These are phyloP conservation scores for Pteruthius melanotis DNA, from an alignment of 2,113 vertebrate genomes.

Conservation along the genomic window DNA sequence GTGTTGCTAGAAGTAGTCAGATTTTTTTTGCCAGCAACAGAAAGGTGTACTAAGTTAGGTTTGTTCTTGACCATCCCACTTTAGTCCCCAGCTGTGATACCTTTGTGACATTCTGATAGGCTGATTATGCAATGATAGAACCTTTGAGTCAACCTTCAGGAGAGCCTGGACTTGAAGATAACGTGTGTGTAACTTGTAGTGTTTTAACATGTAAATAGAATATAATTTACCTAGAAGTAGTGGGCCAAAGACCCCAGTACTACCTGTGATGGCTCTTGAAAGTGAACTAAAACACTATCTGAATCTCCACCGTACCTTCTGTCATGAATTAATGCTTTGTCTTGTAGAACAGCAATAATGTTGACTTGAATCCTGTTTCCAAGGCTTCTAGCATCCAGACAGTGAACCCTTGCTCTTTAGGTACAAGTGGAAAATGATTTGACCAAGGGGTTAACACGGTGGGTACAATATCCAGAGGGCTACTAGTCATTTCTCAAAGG, in stretches of 20 bases:
- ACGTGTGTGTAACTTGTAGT: neutral
- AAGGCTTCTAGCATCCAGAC: neutral
- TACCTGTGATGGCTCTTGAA: neutral
- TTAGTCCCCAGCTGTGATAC: neutral
- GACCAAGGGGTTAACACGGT: neutral
- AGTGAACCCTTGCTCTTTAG: neutral
- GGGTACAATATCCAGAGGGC: neutral
- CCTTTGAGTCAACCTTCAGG: neutral
- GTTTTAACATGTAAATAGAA: neutral
- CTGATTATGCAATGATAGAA: neutral
- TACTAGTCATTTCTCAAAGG: neutral
- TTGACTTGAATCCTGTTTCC: neutral
- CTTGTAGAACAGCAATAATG: slow-evolving; percentile 11
- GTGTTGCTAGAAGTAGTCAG: neutral
- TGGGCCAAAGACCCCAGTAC: neutral
- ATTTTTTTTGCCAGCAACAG: neutral
- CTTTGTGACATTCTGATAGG: neutral
- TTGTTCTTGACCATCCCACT: neutral
- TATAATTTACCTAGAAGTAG: neutral
- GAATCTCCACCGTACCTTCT: neutral
- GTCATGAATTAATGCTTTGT: neutral
- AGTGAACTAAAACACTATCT: neutral
- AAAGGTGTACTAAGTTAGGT: neutral
- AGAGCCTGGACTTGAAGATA: neutral
- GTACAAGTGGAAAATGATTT: neutral